Conservation (phyloP, 2,113 vertebrate species). For the Heterotilapia buettikoferi region DNA sequence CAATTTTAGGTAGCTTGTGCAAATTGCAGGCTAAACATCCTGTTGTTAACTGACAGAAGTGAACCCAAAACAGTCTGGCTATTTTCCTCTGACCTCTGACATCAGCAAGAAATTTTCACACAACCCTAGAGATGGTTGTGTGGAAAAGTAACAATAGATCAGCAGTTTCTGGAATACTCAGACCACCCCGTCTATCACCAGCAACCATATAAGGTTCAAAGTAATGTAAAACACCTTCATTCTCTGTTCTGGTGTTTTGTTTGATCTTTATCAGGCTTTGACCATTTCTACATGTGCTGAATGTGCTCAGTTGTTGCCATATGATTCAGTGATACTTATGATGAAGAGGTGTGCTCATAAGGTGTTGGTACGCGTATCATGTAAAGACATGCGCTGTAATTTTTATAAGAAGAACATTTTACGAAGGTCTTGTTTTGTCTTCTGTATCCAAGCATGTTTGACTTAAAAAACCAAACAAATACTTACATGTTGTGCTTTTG, state of each 20-base stretch:
- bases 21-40: neutral
- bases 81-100: neutral
- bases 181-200: neutral
- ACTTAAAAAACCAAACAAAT: neutral
- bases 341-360: neutral
- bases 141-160: neutral
- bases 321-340: neutral
- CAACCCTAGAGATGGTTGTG: neutral
- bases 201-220: neutral
- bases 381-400: neutral
- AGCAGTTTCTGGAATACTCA: neutral
- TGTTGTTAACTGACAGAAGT: neutral
- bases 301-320: neutral
- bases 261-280: fast-evolving
- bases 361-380: neutral
- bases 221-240: neutral
- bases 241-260: neutral
- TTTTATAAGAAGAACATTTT: neutral
- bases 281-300: neutral
- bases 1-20: neutral
- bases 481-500: neutral
- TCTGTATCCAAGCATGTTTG: neutral
- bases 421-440: neutral
- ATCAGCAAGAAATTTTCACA: neutral
- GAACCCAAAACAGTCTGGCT: neutral